Evolutionary conservation across 1,140 invertebrate species (phyloP).

Genomic region (Aphis gossypii): DNA sequence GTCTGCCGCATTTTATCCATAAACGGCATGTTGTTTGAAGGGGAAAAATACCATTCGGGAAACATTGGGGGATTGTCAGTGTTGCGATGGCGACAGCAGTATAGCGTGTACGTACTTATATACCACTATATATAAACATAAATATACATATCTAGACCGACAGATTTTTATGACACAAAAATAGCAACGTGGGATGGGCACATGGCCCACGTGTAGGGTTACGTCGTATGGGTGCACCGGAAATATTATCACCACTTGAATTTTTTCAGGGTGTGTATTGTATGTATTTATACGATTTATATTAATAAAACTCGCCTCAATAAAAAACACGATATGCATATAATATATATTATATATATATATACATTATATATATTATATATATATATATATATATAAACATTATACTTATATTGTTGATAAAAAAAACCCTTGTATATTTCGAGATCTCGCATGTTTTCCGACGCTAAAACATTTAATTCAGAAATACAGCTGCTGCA

Average conservation of each 20-base stretch:
- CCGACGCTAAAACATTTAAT: not conserved
- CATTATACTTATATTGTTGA: not conserved
- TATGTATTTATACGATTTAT: slow-evolving; percentile 1
- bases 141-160: not conserved
- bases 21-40: slow-evolving; percentile 44
- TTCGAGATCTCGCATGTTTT: not conserved
- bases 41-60: slow-evolving; percentile 32
- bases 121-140: not conserved
- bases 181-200: slow-evolving; percentile 17
- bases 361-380: not conserved
- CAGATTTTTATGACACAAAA: not conserved
- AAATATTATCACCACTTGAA: slow-evolving; percentile 24
- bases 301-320: not conserved
- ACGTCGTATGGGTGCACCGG: not conserved
- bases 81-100: not conserved
- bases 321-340: not conserved
- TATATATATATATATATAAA: too few relatives aligned
- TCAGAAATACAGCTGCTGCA: not conserved
- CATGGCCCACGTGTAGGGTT: slow-evolving; percentile 39
- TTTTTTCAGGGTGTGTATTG: not conserved
- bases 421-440: not conserved
- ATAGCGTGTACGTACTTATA: not conserved
- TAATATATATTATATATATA: too few relatives aligned
- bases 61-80: slow-evolving; percentile 1
- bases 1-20: slow-evolving; percentile 19